Conservation (phyloP, 2,888 invertebrate genomes). For the Scaptomyza caliginosa region DNA sequence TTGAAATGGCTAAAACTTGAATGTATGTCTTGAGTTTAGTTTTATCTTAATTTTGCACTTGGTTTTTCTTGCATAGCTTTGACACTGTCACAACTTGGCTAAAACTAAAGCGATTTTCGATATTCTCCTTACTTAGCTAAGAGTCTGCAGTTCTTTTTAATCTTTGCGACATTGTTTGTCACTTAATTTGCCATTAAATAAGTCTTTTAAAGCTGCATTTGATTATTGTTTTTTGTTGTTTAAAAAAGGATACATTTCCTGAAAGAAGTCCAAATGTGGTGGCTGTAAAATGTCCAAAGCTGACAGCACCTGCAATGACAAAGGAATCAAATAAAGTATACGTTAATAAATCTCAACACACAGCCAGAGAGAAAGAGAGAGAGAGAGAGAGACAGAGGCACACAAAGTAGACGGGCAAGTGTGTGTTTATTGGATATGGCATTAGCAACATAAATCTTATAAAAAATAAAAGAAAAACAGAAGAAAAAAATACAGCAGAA, state of each 20-base stretch:
- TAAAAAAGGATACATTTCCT: constrained; percentile 99
- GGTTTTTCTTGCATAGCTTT: too few species aligned
- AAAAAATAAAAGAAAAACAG: neutral
- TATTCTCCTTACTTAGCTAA: too few species aligned
- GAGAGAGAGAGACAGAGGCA: too few species aligned
- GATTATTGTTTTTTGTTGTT: neutral
- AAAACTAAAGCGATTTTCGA: neutral
- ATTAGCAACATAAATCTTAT: constrained; percentile 53
- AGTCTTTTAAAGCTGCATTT: neutral
- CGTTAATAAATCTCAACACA: constrained; percentile 42
- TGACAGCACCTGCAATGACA: constrained; percentile 92
- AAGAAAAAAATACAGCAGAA: constrained; percentile 10
- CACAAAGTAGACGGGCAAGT: constrained; percentile 15
- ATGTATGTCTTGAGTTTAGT: neutral
- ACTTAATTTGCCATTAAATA: neutral
- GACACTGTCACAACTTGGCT: neutral
- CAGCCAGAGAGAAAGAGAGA: too few species aligned
- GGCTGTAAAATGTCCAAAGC: constrained; percentile 99
- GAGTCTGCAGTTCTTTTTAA: neutral
- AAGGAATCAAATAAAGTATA: constrained; percentile 23
- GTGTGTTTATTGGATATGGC: constrained; percentile 52
- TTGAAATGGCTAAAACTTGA: neutral
- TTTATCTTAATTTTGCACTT: neutral
- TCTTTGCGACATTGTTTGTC: neutral
- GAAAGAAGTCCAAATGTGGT: constrained; percentile 99